Evolutionary conservation across 2,888 invertebrate species (phyloP).

Genomic region (Thymelicus lineola): DNA sequence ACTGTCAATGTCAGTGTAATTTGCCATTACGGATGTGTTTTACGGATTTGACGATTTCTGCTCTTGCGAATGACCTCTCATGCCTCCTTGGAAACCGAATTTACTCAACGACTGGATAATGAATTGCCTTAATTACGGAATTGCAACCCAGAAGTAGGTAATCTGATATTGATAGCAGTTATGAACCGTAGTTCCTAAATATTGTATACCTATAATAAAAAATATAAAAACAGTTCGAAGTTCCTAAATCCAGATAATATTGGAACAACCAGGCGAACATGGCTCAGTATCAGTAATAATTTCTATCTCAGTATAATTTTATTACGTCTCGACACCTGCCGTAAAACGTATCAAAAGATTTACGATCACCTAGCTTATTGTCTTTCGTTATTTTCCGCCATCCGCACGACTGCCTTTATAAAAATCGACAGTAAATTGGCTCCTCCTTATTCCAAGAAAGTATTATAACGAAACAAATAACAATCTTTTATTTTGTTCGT

Average conservation of each 20-base stretch:
- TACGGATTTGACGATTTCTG: no score
- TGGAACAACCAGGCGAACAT: neutral
- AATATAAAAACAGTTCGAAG: no score
- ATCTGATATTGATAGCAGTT: no score
- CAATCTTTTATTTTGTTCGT: neutral
- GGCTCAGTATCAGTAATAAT: neutral
- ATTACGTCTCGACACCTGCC: constrained; percentile 15
- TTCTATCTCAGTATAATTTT: constrained; percentile 16
- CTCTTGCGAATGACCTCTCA: no score
- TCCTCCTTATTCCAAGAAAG: neutral
- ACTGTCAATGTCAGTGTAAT: no score
- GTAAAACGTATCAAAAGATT: constrained; percentile 7
- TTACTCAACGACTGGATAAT: no score
- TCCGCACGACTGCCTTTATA: neutral
- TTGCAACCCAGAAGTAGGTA: no score
- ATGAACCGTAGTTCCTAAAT: no score
- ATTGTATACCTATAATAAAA: no score
- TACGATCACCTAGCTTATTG: constrained; percentile 13
- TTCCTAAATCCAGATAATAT: neutral
- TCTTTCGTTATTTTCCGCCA: neutral
- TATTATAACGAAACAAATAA: neutral
- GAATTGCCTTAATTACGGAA: no score
- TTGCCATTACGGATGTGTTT: no score
- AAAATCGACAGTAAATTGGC: neutral
- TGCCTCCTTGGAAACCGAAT: no score